phyloP scores from a whole-genome alignment of 2,888 invertebrate genomes.

The Cheilosia urbana region DNA sequence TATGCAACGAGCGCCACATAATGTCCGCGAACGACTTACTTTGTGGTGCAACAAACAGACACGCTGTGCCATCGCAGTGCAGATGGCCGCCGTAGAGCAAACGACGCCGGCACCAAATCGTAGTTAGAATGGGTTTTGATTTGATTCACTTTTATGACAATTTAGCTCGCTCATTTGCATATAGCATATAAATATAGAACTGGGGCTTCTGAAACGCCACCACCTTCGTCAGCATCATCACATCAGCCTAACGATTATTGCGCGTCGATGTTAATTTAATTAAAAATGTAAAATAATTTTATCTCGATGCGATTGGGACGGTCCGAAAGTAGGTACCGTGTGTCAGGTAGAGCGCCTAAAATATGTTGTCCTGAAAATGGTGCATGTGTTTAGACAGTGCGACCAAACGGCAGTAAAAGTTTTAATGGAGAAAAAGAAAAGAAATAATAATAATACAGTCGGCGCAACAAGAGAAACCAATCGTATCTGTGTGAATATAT shows the following conservation, averaged over 20 bases:
- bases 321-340: neutral
- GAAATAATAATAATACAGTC: too few relatives aligned
- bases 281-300: constrained; percentile 71
- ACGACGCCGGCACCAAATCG: constrained; percentile 21
- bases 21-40: constrained; percentile 55
- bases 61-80: constrained; percentile 4
- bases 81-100: neutral
- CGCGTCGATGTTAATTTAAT: constrained; percentile 71
- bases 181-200: constrained; percentile 12
- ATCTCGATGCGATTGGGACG: constrained; percentile 50
- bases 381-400: too few relatives aligned
- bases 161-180: constrained; percentile 70
- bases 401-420: too few relatives aligned
- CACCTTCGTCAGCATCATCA: constrained; percentile 38
- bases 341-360: neutral
- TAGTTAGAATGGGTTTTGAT: constrained; percentile 60
- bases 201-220: constrained; percentile 23
- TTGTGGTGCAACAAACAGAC: constrained; percentile 62
- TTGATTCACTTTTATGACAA: constrained; percentile 69
- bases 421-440: too few relatives aligned
- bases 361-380: too few relatives aligned
- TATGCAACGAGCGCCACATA: constrained; percentile 12
- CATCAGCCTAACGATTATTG: constrained; percentile 70
- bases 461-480: too few relatives aligned
- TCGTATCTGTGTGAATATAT: too few relatives aligned